These are phyloP conservation scores for Lampris megalopsis DNA, from an alignment of 2,113 vertebrate genomes.

Conservation along the genomic window DNA sequence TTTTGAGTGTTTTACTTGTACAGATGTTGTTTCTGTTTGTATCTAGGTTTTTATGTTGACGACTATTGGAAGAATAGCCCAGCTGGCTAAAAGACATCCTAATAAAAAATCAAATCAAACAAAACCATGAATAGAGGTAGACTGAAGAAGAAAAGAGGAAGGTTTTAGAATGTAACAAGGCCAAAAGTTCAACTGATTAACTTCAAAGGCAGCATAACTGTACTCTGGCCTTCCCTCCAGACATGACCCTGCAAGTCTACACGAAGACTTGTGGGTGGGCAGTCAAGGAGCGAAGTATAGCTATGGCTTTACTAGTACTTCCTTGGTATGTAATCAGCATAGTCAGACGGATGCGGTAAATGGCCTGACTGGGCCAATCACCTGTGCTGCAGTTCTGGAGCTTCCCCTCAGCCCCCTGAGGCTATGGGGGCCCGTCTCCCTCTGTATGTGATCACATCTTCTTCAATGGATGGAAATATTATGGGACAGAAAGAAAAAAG, in stretches of 20 bases:
- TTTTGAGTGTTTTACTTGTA: too few species aligned
- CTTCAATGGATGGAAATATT: constrained; percentile 42
- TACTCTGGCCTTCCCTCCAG: constrained; percentile 45
- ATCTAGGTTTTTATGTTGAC: too few species aligned
- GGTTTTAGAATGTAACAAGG: constrained; percentile 25
- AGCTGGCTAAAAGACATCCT: too few species aligned
- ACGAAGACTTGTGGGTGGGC: constrained; percentile 68
- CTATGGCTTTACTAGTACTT: constrained; percentile 11
- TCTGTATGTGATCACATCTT: constrained; percentile 63
- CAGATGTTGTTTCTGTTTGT: too few species aligned
- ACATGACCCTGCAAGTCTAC: constrained; percentile 32
- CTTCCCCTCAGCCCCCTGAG: constrained; percentile 31
- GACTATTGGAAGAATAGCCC: too few species aligned
- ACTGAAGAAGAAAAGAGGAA: constrained; percentile 23
- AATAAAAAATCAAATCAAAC: too few species aligned
- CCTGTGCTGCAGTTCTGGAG: constrained; percentile 31
- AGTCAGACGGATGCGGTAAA: constrained; percentile 53
- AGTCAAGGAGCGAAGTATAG: constrained; percentile 7
- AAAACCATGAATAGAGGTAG: constrained; percentile 31
- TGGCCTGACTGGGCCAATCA: constrained; percentile 69
- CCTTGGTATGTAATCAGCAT: constrained; percentile 62
- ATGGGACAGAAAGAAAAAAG: constrained; percentile 12
- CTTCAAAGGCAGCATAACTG: constrained; percentile 57
- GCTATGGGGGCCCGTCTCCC: not conserved
- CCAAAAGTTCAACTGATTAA: constrained; percentile 69